A percentile compares a stretch with the other conserved stretches of the same genome.
Evolutionary conservation across 64 coral and sea anemone genomes (phyloP).

Genomic region (Actinia tenebrosa): DNA sequence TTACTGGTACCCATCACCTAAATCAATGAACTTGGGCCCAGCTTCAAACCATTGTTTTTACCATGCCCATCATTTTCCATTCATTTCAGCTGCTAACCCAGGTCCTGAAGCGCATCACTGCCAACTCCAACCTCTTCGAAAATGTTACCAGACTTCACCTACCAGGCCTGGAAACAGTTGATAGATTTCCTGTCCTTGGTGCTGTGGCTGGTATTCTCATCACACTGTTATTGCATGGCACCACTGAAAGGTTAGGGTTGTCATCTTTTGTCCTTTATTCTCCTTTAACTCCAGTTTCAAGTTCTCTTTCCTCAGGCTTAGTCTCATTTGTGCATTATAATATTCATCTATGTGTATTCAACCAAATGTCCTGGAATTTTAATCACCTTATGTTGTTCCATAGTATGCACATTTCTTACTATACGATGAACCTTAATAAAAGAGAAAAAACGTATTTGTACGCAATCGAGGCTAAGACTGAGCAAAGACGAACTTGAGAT

Average conservation of each 20-base stretch:
- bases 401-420: no score
- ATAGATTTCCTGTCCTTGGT: slow-evolving; percentile 88
- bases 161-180: slow-evolving; percentile 88
- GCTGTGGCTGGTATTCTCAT: slow-evolving; percentile 89
- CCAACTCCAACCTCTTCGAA: slow-evolving; percentile 91
- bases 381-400: no score
- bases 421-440: no score
- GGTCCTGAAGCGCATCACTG: slow-evolving; percentile 86
- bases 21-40: background rate
- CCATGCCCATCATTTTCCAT: background rate
- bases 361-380: no score
- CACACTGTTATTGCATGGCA: slow-evolving; percentile 57
- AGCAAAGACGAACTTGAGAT: no score
- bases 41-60: background rate
- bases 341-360: no score
- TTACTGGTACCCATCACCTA: background rate
- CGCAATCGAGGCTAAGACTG: no score
- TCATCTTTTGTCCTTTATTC: no score
- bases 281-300: no score
- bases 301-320: no score
- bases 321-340: no score
- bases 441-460: no score
- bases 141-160: slow-evolving; percentile 84
- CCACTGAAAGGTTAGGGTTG: slow-evolving; percentile 52
- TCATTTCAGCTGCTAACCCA: slow-evolving; percentile 72